A percentile compares a stretch with the other conserved stretches of the same genome.
These are phyloP conservation scores for Chaenodraco wilsoni DNA, from an alignment of 2,797 vertebrate genomes.

Conservation along the genomic window DNA sequence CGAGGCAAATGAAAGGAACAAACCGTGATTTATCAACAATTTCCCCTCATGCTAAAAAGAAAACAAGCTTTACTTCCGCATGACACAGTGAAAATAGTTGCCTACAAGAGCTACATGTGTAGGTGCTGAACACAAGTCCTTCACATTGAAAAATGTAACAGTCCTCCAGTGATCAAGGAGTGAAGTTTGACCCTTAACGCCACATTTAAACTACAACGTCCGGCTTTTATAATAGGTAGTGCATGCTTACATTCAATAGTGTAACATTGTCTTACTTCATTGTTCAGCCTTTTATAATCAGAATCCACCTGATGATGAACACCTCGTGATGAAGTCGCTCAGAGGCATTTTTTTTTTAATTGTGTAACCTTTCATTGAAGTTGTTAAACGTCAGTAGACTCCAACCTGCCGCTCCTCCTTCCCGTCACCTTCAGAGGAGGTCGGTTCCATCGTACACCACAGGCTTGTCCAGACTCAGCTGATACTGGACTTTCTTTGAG, in stretches of 20 bases:
- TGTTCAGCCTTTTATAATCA: slow-evolving; percentile 12
- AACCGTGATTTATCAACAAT: background rate
- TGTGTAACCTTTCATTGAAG: slow-evolving; percentile 41
- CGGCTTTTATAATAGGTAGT: slow-evolving; percentile 40
- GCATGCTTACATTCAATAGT: slow-evolving; percentile 36
- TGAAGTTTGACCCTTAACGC: slow-evolving; percentile 19
- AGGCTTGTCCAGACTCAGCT: slow-evolving; percentile 87
- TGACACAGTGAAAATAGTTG: background rate
- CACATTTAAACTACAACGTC: slow-evolving; percentile 26
- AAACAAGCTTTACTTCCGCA: background rate
- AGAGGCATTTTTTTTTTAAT: slow-evolving; percentile 35
- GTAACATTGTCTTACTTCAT: slow-evolving; percentile 25
- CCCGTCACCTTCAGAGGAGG: slow-evolving; percentile 74
- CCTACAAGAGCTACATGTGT: slow-evolving; percentile 1
- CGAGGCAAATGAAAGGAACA: background rate
- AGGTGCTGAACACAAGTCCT: background rate
- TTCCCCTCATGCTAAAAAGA: background rate
- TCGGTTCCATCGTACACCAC: slow-evolving; percentile 90
- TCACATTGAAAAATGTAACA: slow-evolving; percentile 27
- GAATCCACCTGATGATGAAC: slow-evolving; percentile 2
- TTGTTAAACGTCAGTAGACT: slow-evolving; percentile 8
- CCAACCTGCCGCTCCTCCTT: background rate
- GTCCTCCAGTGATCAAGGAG: slow-evolving; percentile 8
- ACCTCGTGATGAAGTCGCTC: slow-evolving; percentile 6
- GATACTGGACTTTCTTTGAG: slow-evolving; percentile 95